phyloP scores from a whole-genome alignment of 2,113 vertebrate genomes.

The Perognathus longimembris region DNA sequence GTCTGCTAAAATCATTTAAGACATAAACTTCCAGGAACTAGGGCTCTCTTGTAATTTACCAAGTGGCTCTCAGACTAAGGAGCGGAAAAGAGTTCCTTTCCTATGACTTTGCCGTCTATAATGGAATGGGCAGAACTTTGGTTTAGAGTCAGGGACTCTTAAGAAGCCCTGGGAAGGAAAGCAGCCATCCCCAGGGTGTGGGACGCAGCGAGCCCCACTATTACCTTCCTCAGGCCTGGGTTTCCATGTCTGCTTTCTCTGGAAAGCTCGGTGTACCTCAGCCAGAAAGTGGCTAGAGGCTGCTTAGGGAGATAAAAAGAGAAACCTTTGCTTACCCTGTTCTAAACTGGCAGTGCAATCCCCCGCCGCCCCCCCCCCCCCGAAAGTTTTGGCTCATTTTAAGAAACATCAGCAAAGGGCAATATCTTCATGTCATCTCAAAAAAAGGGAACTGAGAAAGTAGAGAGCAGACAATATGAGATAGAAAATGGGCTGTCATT shows the following conservation, averaged over 20 bases:
- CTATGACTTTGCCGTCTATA: background rate
- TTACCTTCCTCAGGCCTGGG: background rate
- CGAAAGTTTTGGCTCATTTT: background rate
- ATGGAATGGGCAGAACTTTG: background rate
- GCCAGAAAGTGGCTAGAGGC: background rate
- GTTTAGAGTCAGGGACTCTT: background rate
- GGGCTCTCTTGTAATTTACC: background rate
- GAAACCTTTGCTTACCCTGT: slow-evolving; percentile 7
- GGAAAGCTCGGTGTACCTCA: background rate
- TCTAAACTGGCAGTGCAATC: background rate
- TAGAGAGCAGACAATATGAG: background rate
- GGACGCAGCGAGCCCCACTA: background rate
- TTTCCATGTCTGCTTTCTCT: background rate
- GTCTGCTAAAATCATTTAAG: background rate
- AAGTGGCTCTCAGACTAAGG: background rate
- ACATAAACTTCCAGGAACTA: background rate
- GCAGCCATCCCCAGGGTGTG: background rate
- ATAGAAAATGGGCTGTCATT: slow-evolving; percentile 51
- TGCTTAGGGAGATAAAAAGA: slow-evolving; percentile 26
- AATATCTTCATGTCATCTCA: background rate
- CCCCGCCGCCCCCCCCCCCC: background rate
- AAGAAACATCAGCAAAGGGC: slow-evolving; percentile 46
- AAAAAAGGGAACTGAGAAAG: slow-evolving; percentile 51
- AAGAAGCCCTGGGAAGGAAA: background rate
- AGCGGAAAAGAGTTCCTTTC: background rate